Base-by-base conservation (phyloP, 1,140 invertebrate genomes). In the Ceratina australensis region DNA sequence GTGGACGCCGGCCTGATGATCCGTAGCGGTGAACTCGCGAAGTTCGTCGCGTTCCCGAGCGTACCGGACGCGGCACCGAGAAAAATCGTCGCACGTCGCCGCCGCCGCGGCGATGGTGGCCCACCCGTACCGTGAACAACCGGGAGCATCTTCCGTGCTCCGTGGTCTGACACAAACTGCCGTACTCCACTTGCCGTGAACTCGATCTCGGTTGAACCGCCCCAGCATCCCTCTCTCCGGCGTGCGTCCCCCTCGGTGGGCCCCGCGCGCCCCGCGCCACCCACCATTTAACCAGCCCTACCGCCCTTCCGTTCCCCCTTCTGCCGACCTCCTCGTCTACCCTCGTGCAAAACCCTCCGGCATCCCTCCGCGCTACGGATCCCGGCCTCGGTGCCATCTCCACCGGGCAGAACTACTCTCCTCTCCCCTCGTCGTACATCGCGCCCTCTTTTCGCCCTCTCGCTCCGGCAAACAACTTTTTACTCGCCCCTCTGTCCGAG, bases 111-210 rank as follows among this genome's bases (percentile, higher is more conserved):
- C 85, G 85, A 86, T 81, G 83, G 82, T 71, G 82, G 74, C 69
- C 78, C 85, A 78, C 77, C 80, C 64, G 67, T 82, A 63, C 47
- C 85, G 75, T 74, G 78, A 87, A 80, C 67, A 83, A 83, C 82
- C 84, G 79, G 84, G 86, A 90, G 83, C 89, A 88, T 89, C 90
- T 87, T 90, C 85, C 87, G 87, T 85, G 87, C 90, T 90, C 88
- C 86, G 87, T 87, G 81, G 87, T 89, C 89, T 88, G 89, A 89
- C 89, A 91, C 89, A 90, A 90, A 91, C 90, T 91, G 89, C 82
- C 82, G 88, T 87, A 86, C 87, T 87, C 86, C 86, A 87, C 87
- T 89, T 86, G 83, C 84, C 87, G 86, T 87, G 82, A 87, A 88
- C 87, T 87, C 88, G 83, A 82, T 85, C 80, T 85, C 80, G 85